phyloP scores from a whole-genome alignment of 2,113 vertebrate species.

The Scomber colias region DNA sequence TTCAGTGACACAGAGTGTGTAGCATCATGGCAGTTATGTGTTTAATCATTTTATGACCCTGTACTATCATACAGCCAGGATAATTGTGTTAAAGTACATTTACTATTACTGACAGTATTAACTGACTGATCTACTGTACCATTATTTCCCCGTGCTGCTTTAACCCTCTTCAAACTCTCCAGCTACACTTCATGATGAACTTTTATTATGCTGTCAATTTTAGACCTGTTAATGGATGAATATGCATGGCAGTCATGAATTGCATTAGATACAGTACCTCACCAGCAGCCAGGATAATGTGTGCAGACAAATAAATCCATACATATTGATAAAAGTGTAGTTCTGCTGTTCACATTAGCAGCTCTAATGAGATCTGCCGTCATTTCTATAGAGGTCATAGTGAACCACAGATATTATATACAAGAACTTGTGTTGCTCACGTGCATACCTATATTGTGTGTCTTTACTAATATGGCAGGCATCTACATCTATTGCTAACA shows the following conservation, averaged over 20 bases:
- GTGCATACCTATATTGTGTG: not conserved
- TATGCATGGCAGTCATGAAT: not conserved
- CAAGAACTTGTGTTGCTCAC: not conserved
- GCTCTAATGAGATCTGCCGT: not conserved
- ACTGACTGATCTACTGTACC: not conserved
- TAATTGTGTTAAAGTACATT: not conserved
- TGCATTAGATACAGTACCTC: not conserved
- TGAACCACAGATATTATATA: not conserved
- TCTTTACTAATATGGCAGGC: not conserved
- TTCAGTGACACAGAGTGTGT: not conserved
- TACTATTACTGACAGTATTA: no score
- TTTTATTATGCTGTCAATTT: not conserved
- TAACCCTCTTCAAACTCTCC: not conserved
- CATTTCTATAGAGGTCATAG: not conserved
- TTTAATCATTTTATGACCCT: not conserved
- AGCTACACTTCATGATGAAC: not conserved
- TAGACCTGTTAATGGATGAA: not conserved
- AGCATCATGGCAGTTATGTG: not conserved
- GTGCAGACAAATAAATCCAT: not conserved
- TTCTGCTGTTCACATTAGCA: not conserved
- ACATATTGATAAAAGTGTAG: not conserved
- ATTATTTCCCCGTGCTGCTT: not conserved
- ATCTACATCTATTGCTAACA: slow-evolving; percentile 5
- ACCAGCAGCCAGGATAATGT: not conserved
- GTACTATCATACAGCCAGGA: not conserved